Conservation (phyloP, 1,140 invertebrate species). For the Oreohelix idahoensis region DNA sequence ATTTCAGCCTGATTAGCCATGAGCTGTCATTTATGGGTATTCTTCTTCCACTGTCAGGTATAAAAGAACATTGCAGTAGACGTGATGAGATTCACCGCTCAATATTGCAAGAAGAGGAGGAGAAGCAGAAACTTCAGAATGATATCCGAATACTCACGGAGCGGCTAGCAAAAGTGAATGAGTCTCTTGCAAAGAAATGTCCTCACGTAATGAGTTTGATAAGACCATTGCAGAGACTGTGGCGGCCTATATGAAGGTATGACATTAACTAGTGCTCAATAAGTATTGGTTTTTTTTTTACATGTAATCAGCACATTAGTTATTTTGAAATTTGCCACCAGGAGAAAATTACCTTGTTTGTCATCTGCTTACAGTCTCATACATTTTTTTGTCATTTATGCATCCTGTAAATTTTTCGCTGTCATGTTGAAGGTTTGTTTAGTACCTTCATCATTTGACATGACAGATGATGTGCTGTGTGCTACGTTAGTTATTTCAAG, state of each 20-base stretch:
- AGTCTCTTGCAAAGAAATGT: slow-evolving; percentile 76
- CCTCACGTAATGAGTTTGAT: slow-evolving; percentile 76
- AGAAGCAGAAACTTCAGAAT: slow-evolving; percentile 75
- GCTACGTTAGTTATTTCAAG: too few relatives aligned
- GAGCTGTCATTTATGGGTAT: neutral
- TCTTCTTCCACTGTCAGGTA: slow-evolving; percentile 71
- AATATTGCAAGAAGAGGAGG: slow-evolving; percentile 76
- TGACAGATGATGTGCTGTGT: too few relatives aligned
- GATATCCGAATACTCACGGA: slow-evolving; percentile 76
- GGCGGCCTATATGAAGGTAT: slow-evolving; percentile 77
- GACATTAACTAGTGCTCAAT: too few relatives aligned
- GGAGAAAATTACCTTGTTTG: too few relatives aligned
- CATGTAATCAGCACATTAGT: too few relatives aligned
- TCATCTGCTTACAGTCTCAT: too few relatives aligned
- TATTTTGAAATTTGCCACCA: too few relatives aligned
- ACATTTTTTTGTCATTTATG: too few relatives aligned
- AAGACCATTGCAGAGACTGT: slow-evolving; percentile 77
- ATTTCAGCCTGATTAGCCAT: neutral
- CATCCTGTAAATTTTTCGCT: too few relatives aligned
- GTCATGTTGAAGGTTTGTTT: too few relatives aligned
- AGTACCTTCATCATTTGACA: too few relatives aligned
- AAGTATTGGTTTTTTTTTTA: too few relatives aligned
- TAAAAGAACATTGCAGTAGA: slow-evolving; percentile 76
- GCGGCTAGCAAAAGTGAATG: slow-evolving; percentile 75
- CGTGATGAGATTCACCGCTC: slow-evolving; percentile 74